Evolutionary conservation across 2,113 vertebrate genomes (phyloP).

Genomic region (Pyxicephalus adspersus): DNA sequence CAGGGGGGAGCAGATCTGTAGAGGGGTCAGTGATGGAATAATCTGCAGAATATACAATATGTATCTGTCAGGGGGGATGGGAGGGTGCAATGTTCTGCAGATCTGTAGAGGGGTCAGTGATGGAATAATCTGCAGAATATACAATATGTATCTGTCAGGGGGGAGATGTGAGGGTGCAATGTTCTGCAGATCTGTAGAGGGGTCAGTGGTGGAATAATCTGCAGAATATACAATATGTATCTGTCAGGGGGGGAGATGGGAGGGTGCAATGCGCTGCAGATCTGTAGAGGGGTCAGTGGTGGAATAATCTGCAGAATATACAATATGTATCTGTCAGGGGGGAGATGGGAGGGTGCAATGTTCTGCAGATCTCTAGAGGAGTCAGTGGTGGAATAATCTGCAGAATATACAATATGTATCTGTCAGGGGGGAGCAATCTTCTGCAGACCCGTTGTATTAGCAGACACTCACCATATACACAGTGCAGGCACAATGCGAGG

Average conservation of each 20-base stretch:
- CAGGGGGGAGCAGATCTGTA: no score
- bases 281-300: background rate
- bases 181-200: no score
- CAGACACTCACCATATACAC: conserved; percentile 8
- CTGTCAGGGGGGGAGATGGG: no score
- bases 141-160: no score
- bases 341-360: background rate
- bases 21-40: no score
- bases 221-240: no score
- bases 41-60: no score
- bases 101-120: background rate
- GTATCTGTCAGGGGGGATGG: no score
- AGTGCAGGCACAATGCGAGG: conserved; percentile 5
- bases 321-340: no score
- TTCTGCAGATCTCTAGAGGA: conserved; percentile 1
- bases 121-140: background rate
- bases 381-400: background rate
- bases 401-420: background rate
- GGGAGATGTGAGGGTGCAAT: no score
- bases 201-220: background rate
- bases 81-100: background rate
- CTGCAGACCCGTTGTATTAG: no score
- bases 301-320: conserved; percentile 13
- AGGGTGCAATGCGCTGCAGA: background rate
- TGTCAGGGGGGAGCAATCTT: no score